Percentiles rank a stretch among this genome's conserved stretches.
These are phyloP conservation scores for Falco concolor DNA, from an alignment of 2,797 vertebrate species.

Conservation along the genomic window DNA sequence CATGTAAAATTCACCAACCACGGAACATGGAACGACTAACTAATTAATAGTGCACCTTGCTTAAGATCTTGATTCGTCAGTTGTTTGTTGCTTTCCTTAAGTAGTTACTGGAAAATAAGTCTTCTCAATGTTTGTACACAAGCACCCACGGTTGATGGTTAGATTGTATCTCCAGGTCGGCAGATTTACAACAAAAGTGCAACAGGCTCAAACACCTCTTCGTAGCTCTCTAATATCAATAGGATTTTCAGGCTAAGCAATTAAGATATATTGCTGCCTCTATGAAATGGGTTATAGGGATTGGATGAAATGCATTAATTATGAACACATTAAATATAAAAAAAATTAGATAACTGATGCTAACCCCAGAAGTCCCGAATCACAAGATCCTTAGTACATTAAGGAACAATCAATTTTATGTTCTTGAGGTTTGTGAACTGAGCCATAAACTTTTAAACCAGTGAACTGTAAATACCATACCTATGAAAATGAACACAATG, in stretches of 20 bases:
- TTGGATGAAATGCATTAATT: not conserved
- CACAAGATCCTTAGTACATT: not conserved
- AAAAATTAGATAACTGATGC: not conserved
- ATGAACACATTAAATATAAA: not conserved
- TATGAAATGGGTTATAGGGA: not conserved
- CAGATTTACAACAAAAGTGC: not conserved
- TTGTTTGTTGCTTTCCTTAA: not conserved
- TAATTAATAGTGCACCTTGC: not conserved
- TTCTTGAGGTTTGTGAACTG: not conserved
- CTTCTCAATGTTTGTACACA: not conserved
- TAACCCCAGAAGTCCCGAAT: not conserved
- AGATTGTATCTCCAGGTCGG: not conserved
- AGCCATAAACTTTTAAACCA: constrained; percentile 12
- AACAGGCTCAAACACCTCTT: not conserved
- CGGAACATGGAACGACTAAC: not conserved
- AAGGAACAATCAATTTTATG: constrained; percentile 6
- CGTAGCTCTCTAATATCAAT: not conserved
- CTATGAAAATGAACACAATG: not conserved
- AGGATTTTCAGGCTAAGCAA: not conserved
- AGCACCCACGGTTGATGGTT: not conserved
- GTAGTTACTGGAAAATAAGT: not conserved
- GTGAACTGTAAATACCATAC: not conserved
- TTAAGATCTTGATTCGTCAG: not conserved
- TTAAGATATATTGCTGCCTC: not conserved
- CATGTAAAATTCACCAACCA: constrained; percentile 13